Conservation (phyloP, 2,888 invertebrate genomes). For the Lissonota sp. region DNA sequence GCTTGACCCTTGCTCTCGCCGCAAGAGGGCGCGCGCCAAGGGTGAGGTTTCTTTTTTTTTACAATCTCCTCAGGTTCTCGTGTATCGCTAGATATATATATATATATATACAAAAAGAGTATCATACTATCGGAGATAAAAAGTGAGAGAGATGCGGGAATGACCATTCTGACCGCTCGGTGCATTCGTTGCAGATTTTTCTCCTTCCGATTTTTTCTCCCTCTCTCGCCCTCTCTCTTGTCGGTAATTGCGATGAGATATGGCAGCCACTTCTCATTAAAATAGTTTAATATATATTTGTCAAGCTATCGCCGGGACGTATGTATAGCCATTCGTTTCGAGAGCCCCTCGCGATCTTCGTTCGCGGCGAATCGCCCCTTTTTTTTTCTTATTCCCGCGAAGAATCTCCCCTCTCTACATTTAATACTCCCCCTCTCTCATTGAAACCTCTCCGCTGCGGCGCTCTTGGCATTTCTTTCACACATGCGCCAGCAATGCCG, state of each 20-base stretch:
- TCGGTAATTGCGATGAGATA: conserved; percentile 82
- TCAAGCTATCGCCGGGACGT: conserved; percentile 77
- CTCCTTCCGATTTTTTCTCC: conserved; percentile 2
- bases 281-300: conserved; percentile 83
- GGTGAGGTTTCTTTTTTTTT: conserved; percentile 73
- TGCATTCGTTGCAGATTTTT: conserved; percentile 19
- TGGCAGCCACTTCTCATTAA: conserved; percentile 82
- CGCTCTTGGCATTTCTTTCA: conserved; percentile 21
- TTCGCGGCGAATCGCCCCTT: background rate
- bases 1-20: conserved; percentile 78
- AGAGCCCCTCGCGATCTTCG: conserved; percentile 6
- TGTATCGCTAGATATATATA: no score
- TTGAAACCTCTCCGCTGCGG: no score
- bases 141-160: conserved; percentile 4
- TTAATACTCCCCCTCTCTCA: conserved; percentile 21
- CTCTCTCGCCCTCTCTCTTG: conserved; percentile 59
- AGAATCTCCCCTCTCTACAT: background rate
- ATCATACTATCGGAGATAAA: background rate
- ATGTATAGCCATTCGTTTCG: conserved; percentile 76
- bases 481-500: conserved; percentile 31
- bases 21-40: conserved; percentile 28
- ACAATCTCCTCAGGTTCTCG: conserved; percentile 52
- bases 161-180: conserved; percentile 33
- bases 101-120: conserved; percentile 60
- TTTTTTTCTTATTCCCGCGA: conserved; percentile 12